Base-by-base conservation (phyloP, 2,888 invertebrate species). In the Crocallis elinguaria region DNA sequence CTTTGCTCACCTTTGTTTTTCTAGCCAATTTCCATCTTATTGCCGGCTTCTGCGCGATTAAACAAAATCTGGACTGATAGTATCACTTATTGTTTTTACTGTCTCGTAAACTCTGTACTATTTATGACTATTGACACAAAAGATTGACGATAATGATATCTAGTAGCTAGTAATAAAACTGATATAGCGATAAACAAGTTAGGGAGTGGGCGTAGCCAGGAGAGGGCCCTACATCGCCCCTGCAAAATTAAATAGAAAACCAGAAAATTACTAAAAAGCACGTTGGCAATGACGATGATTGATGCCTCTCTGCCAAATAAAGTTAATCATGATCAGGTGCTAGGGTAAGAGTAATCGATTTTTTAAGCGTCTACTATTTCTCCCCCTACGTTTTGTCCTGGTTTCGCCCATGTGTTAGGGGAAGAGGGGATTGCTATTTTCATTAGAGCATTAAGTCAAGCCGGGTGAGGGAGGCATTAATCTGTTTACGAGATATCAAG, bases 401-500 rank as follows among this genome's bases (percentile, higher is more conserved):
- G 41, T 12, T 52, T 19, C 51, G 30, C n/a, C 33, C 51, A 33
- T 29, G 33, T 23, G 30, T 33, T 39, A 29, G 14, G 21, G 25
- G 36, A 42, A 33, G 42, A 49, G 43, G 43, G 29, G 42, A 54
- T 54, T 54, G 48, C 38, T 54, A 54, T 50, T 55, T 55, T 55
- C 55, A 55, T 55, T 55, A 55, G 55, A 55, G 44, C 46, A 55
- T 84, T 79, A 84, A 84, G 75, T 83, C 79, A 78, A 79, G 76
- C 76, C 58, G 64, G 67, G 69, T 63, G 69, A 65, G 60, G 73
- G 70, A 67, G 68, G 67, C 70, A 82, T 82, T 84, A 86, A 84
- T 83, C 79, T 85, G 84, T 84, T 85, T 81, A 85, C 79, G 80
- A 77, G 77, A 79, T 77, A 84, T 80, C 77, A 76, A 69, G 73